Conservation (phyloP, 2,113 vertebrate species). For the Sclerurus mexicanus region DNA sequence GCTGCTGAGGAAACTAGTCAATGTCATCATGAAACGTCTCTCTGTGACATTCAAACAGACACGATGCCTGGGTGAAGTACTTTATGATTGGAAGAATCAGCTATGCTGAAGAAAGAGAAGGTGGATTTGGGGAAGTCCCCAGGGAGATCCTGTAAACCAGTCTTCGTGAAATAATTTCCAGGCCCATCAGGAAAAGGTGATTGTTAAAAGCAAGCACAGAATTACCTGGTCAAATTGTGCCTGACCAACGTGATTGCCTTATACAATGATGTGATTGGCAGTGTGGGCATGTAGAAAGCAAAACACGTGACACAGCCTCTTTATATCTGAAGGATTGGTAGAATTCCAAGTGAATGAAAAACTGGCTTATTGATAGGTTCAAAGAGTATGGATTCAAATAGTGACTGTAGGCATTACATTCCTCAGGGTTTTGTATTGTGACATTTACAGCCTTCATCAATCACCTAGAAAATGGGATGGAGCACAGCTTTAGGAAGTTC, state of each 20-base stretch:
- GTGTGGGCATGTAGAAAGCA: not conserved
- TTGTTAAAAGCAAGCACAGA: rapidly evolving
- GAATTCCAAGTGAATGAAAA: not conserved
- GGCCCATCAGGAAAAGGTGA: not conserved
- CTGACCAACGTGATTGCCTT: not conserved
- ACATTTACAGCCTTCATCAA: not conserved
- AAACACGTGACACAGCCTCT: not conserved
- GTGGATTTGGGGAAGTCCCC: not conserved
- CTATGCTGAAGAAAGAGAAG: not conserved
- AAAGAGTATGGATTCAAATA: not conserved
- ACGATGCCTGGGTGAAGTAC: not conserved
- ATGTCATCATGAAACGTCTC: not conserved
- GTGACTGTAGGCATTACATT: not conserved
- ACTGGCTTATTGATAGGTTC: not conserved
- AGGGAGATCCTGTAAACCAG: not conserved
- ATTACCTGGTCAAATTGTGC: not conserved
- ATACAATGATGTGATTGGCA: not conserved
- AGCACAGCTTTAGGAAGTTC: not conserved
- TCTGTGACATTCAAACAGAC: not conserved
- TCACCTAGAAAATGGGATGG: not conserved
- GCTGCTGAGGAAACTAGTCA: not conserved
- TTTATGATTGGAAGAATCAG: not conserved
- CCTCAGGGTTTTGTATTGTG: not conserved
- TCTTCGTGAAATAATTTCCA: not conserved
- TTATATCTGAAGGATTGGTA: not conserved